A percentile compares a stretch with the other conserved stretches of the same genome.
Conservation (phyloP, 2,888 invertebrate species). For the Charanyca ferruginea region DNA sequence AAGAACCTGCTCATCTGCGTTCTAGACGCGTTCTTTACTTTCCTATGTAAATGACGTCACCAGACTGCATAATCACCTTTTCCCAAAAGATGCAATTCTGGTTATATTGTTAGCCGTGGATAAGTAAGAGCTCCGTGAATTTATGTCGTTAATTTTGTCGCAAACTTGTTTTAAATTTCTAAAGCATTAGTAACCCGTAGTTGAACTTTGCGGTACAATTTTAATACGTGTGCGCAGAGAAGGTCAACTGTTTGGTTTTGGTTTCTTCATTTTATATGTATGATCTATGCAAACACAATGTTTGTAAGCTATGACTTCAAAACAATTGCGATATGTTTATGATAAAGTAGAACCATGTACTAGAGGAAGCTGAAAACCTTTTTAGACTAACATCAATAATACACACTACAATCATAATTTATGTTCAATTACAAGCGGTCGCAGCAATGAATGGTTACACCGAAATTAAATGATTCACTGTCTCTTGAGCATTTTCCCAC, state of each 20-base stretch:
- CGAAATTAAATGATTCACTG: not conserved
- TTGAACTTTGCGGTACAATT: not conserved
- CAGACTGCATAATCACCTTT: constrained; percentile 27
- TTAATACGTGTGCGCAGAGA: not conserved
- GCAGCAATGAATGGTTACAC: not conserved
- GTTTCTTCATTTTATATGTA: too few species aligned
- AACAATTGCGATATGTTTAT: not conserved
- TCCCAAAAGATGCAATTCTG: constrained; percentile 28
- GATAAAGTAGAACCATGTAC: not conserved
- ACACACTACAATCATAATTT: too few species aligned
- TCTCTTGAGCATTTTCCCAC: too few species aligned
- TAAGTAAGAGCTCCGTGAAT: constrained; percentile 32
- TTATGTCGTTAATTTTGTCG: constrained; percentile 15
- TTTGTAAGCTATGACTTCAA: not conserved
- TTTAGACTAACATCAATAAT: too few species aligned
- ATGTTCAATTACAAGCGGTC: too few species aligned
- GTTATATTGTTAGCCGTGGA: constrained; percentile 25
- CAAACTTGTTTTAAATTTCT: not conserved
- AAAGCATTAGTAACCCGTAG: constrained; percentile 5
- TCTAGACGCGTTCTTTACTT: constrained; percentile 10
- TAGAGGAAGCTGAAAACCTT: too few species aligned
- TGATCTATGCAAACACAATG: not conserved
- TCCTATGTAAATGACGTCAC: constrained; percentile 24
- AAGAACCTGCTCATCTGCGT: constrained; percentile 8
- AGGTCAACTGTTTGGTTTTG: too few species aligned